These are phyloP conservation scores for Aromia moschata DNA, from an alignment of 2,888 invertebrate species.

Conservation along the genomic window DNA sequence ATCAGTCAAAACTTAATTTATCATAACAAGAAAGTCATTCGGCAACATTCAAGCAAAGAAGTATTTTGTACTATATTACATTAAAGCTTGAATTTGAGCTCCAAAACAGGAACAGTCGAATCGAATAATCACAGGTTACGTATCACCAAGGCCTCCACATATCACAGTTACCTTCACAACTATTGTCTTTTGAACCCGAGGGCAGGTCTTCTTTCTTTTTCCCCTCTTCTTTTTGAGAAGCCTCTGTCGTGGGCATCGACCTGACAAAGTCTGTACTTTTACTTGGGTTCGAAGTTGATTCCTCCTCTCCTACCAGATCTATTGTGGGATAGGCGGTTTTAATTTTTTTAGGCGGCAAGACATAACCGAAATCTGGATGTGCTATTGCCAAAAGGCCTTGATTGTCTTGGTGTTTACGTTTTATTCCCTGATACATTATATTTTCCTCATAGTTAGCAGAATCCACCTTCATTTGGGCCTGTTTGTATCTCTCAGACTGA, in stretches of 20 bases:
- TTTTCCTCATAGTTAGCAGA: constrained; percentile 57
- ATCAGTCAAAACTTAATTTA: constrained; percentile 25
- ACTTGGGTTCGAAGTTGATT: constrained; percentile 5
- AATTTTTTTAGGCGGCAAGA: constrained; percentile 43
- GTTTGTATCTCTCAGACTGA: constrained; percentile 57
- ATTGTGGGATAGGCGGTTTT: constrained; percentile 36
- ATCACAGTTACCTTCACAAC: constrained; percentile 50
- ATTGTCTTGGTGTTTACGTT: constrained; percentile 49
- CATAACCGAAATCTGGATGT: constrained; percentile 34
- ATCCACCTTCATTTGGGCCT: constrained; percentile 58
- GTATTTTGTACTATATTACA: constrained; percentile 36
- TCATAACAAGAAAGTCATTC: constrained; percentile 10
- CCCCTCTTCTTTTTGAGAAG: constrained; percentile 1
- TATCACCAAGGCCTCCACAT: constrained; percentile 63
- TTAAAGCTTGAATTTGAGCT: constrained; percentile 45
- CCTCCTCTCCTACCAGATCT: constrained; percentile 5
- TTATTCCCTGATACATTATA: constrained; percentile 48
- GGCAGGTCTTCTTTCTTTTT: constrained; percentile 18
- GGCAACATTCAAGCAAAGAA: constrained; percentile 21
- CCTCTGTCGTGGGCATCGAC: constrained; percentile 25
- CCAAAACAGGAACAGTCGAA: constrained; percentile 26
- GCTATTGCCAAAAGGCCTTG: constrained; percentile 49
- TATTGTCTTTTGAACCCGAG: constrained; percentile 32
- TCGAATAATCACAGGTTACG: neutral
- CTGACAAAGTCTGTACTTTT: constrained; percentile 17